phyloP scores from a whole-genome alignment of 2,113 vertebrate species.

The Setophaga coronata region DNA sequence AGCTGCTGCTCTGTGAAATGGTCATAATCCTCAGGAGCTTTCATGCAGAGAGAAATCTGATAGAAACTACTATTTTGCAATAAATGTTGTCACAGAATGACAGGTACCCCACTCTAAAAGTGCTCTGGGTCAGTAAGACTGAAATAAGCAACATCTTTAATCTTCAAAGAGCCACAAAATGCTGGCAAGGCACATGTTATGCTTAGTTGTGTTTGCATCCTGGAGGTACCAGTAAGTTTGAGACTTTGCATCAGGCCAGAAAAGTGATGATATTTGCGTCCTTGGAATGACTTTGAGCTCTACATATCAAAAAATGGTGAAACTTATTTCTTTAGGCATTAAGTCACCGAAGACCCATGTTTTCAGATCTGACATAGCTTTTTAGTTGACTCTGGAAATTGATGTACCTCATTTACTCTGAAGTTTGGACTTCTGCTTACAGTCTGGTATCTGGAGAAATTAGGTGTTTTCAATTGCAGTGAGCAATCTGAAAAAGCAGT shows the following conservation, averaged over 20 bases:
- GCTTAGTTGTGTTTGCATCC: background rate
- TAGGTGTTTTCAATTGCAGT: background rate
- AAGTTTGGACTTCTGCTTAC: background rate
- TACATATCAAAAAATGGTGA: background rate
- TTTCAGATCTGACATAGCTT: background rate
- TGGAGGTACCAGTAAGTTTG: background rate
- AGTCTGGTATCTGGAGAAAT: background rate
- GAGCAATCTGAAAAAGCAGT: background rate
- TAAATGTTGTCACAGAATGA: background rate
- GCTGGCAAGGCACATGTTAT: background rate
- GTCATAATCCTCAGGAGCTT: background rate
- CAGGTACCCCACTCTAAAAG: background rate
- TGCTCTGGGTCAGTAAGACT: background rate
- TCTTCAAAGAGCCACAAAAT: background rate
- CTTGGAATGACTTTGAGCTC: background rate
- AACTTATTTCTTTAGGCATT: background rate
- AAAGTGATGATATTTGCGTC: background rate
- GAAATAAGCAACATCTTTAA: background rate
- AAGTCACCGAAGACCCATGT: background rate
- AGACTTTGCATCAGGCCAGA: background rate
- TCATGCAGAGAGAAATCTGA: background rate
- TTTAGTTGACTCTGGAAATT: background rate
- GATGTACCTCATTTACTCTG: background rate
- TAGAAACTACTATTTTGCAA: background rate
- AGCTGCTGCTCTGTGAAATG: background rate